These are phyloP conservation scores for Macropodus opercularis DNA, from an alignment of 2,797 vertebrate genomes.

Conservation along the genomic window DNA sequence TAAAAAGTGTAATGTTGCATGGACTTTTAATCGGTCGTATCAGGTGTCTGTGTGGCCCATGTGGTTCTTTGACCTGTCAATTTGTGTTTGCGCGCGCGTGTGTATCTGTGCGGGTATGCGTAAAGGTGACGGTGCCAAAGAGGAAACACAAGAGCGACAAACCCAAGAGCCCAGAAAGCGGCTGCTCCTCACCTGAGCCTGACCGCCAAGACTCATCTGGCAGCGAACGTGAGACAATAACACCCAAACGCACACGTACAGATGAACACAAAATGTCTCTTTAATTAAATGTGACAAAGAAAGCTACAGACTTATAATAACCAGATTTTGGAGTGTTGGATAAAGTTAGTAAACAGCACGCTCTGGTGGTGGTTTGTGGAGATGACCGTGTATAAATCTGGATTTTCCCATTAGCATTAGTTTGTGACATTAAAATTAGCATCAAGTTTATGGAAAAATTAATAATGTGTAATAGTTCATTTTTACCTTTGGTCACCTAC, in stretches of 20 bases:
- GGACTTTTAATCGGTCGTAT: neutral
- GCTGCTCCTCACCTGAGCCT: constrained; percentile 94
- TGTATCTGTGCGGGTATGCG: constrained; percentile 4
- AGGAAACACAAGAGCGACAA: constrained; percentile 91
- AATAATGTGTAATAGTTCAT: too few species aligned
- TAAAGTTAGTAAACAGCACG: neutral
- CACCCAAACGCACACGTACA: neutral
- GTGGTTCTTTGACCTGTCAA: constrained; percentile 14
- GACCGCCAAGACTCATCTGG: constrained; percentile 96
- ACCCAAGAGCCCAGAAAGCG: constrained; percentile 89
- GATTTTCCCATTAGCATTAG: too few species aligned
- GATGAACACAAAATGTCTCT: too few species aligned
- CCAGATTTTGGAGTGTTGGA: too few species aligned
- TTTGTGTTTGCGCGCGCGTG: constrained; percentile 25
- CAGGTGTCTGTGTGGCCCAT: neutral
- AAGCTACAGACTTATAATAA: too few species aligned
- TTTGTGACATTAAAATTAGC: neutral
- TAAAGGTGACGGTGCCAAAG: constrained; percentile 93
- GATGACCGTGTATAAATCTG: too few species aligned
- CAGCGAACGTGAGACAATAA: constrained; percentile 86
- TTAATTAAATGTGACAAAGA: too few species aligned
- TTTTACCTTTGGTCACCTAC: too few species aligned
- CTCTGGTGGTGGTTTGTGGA: constrained; percentile 4
- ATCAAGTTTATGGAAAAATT: too few species aligned
- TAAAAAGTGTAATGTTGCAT: too few species aligned